Percentiles rank a stretch among this genome's conserved stretches.
Evolutionary conservation across 2,797 vertebrate genomes (phyloP).

Genomic region (Botia kubotai): DNA sequence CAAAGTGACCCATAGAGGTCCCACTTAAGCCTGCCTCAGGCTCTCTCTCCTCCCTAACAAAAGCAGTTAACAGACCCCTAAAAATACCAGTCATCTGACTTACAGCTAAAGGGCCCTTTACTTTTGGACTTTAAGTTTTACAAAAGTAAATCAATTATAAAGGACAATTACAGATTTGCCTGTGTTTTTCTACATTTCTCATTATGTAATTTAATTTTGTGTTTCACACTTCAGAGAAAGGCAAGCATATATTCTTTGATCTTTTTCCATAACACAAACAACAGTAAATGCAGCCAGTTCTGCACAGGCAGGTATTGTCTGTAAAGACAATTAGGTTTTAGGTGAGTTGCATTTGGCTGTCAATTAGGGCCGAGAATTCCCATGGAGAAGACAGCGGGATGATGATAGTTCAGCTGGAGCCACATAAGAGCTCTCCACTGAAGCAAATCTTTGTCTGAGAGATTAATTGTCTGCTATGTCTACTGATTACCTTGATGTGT

Average conservation of each 20-base stretch:
- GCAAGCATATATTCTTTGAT: not conserved
- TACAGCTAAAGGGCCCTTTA: conserved; percentile 5
- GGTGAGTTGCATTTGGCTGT: conserved; percentile 1
- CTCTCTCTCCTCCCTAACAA: conserved; percentile 23
- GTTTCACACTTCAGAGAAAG: not conserved
- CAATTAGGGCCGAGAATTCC: conserved; percentile 8
- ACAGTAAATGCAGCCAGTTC: not conserved
- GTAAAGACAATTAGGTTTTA: not conserved
- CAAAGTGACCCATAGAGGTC: conserved; percentile 43
- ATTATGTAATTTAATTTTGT: not conserved
- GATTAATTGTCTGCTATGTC: conserved; percentile 75
- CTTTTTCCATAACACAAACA: not conserved
- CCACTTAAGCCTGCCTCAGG: conserved; percentile 47
- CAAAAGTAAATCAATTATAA: conserved; percentile 11
- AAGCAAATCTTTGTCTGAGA: conserved; percentile 76
- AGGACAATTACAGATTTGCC: not conserved
- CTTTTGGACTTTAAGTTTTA: not conserved
- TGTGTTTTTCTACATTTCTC: not conserved
- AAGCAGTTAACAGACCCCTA: conserved; percentile 37
- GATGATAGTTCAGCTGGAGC: conserved; percentile 64
- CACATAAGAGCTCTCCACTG: conserved; percentile 61
- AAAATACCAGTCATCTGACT: conserved; percentile 27
- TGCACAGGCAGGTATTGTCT: not conserved
- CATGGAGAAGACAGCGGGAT: conserved; percentile 28
- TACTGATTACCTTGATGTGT: conserved; percentile 74